A percentile compares a stretch with the other conserved stretches of the same genome.
Evolutionary conservation across 2,113 vertebrate species (phyloP).

Genomic region (Raphicerus campestris): DNA sequence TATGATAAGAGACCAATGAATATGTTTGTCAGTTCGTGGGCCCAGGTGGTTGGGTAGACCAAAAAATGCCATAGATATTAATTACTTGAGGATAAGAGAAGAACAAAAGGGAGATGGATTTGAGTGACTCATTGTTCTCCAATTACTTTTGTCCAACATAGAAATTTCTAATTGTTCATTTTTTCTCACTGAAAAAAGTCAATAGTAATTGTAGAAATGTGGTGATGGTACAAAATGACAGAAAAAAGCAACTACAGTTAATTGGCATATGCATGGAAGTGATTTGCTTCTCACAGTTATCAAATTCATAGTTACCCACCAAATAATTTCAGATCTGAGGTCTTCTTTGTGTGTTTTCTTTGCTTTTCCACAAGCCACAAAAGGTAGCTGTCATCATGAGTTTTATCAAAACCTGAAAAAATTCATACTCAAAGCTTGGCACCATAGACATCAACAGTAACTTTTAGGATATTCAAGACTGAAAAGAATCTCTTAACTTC

Average conservation of each 20-base stretch:
- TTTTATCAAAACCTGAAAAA: constrained; percentile 43
- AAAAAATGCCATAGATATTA: constrained; percentile 55
- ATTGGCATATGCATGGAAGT: constrained; percentile 1
- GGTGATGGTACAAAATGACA: constrained; percentile 58
- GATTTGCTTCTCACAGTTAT: constrained; percentile 75
- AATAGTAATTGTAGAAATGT: constrained; percentile 60
- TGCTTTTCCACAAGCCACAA: constrained; percentile 42
- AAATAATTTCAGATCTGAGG: constrained; percentile 67
- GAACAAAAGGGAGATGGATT: constrained; percentile 51
- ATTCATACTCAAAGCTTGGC: constrained; percentile 14
- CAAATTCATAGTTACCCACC: constrained; percentile 66
- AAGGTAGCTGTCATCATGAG: constrained; percentile 33
- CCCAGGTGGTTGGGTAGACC: constrained; percentile 52
- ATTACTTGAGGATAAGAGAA: constrained; percentile 61
- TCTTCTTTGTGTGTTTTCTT: constrained; percentile 62
- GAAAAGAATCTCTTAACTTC: constrained; percentile 13
- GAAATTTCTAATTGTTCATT: constrained; percentile 66
- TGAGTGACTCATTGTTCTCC: constrained; percentile 61
- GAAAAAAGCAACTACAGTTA: constrained; percentile 63
- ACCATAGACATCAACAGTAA: background rate
- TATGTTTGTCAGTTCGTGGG: constrained; percentile 5
- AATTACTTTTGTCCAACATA: constrained; percentile 57
- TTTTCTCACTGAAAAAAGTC: constrained; percentile 55
- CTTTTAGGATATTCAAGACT: background rate
- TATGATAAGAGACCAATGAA: constrained; percentile 30